phyloP scores from a whole-genome alignment of 2,888 invertebrate species.

The Trissolcus brochymenae region DNA sequence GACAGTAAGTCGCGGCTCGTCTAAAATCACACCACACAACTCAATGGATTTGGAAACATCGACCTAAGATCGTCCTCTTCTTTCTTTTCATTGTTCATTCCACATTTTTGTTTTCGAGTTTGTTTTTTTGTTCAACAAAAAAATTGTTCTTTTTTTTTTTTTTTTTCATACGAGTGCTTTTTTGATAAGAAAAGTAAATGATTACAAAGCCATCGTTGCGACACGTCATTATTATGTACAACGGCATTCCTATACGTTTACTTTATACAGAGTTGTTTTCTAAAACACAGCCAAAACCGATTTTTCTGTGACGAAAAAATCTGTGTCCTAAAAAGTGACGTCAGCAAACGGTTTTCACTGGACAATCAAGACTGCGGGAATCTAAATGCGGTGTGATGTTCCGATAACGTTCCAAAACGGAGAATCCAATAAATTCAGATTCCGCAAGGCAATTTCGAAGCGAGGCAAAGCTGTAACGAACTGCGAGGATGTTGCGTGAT shows the following conservation, averaged over 20 bases:
- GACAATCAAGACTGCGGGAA: constrained; percentile 30
- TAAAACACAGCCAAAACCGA: too few relatives aligned
- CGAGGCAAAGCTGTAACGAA: constrained; percentile 45
- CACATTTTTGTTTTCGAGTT: too few relatives aligned
- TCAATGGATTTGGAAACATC: too few relatives aligned
- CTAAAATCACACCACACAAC: constrained; percentile 3
- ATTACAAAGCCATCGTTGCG: too few relatives aligned
- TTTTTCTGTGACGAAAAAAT: too few relatives aligned
- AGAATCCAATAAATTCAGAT: constrained; percentile 51
- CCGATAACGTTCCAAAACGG: constrained; percentile 53
- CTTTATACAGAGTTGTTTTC: too few relatives aligned
- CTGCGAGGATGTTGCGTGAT: constrained; percentile 54
- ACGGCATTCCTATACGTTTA: too few relatives aligned
- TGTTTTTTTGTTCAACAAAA: too few relatives aligned
- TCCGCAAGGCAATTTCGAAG: constrained; percentile 47
- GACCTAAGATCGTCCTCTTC: not conserved
- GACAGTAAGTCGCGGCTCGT: constrained; percentile 45
- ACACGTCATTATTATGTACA: too few relatives aligned
- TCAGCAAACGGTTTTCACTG: constrained; percentile 18
- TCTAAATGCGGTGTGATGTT: constrained; percentile 46
- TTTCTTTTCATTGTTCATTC: not conserved
- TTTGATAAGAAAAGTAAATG: too few relatives aligned
- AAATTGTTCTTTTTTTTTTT: too few relatives aligned
- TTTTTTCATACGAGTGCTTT: too few relatives aligned
- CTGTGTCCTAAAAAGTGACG: constrained; percentile 8